Evolutionary conservation across 2,113 vertebrate species (phyloP).

Genomic region (Vombatus ursinus): DNA sequence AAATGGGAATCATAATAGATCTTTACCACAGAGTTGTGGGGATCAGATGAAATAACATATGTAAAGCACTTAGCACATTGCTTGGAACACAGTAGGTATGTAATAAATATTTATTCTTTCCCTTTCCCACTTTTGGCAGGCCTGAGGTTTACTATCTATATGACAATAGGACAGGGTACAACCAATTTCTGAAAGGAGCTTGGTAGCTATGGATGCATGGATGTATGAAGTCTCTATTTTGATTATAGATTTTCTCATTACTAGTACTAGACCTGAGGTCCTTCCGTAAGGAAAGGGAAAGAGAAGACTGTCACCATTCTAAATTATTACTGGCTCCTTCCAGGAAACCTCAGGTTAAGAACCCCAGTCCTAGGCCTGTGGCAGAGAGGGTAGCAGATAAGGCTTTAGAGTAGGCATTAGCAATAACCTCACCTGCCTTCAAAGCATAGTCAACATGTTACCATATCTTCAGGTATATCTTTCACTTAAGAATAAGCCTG

Average conservation of each 20-base stretch:
- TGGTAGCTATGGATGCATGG: background rate
- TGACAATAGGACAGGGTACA: background rate
- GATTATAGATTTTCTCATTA: background rate
- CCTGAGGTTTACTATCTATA: background rate
- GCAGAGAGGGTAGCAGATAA: constrained; percentile 2
- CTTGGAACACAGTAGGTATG: background rate
- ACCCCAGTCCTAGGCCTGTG: background rate
- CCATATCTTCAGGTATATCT: background rate
- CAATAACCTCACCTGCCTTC: background rate
- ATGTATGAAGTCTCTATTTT: background rate
- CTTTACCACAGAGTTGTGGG: background rate
- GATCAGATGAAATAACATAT: background rate
- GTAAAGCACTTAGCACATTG: background rate
- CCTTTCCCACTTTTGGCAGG: background rate
- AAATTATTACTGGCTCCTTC: background rate
- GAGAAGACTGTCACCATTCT: background rate
- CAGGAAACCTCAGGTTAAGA: background rate
- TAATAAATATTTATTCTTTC: background rate
- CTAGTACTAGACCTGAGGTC: background rate
- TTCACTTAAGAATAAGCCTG: background rate
- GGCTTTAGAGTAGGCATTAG: background rate
- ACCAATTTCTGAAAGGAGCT: background rate
- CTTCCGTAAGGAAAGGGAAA: background rate
- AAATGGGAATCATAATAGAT: background rate
- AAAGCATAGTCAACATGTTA: background rate